Evolutionary conservation across 2,888 invertebrate genomes (phyloP).

Genomic region (Punctoribates punctum): DNA sequence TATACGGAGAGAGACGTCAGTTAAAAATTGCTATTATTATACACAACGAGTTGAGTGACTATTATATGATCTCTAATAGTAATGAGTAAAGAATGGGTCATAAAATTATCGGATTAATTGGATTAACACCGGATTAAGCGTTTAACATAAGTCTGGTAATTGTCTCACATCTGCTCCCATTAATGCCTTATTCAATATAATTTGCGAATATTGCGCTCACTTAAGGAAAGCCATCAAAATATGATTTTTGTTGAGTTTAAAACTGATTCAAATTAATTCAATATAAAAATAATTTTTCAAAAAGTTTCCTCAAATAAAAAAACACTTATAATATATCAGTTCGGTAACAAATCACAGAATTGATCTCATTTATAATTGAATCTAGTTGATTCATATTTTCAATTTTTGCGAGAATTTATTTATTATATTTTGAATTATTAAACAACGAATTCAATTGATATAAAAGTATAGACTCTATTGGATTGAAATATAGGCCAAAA

Average conservation of each 20-base stretch:
- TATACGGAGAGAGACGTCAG: background rate
- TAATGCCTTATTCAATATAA: background rate
- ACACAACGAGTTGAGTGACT: background rate
- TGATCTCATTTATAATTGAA: background rate
- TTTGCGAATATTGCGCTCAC: background rate
- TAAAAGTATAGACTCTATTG: no score
- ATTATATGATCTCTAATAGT: background rate
- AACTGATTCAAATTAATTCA: no score
- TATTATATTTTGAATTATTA: no score
- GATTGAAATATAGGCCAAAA: no score
- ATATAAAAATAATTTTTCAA: no score
- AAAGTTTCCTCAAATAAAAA: no score
- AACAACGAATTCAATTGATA: no score
- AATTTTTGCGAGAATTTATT: background rate
- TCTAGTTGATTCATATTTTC: background rate
- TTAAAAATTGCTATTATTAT: constrained; percentile 4
- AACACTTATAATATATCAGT: no score
- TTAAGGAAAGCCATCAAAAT: background rate
- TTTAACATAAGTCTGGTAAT: background rate
- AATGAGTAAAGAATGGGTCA: background rate
- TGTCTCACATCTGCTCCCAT: constrained; percentile 10
- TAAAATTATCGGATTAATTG: background rate
- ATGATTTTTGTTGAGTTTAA: background rate
- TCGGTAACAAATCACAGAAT: background rate
- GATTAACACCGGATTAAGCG: constrained; percentile 4